A percentile compares a stretch with the other conserved stretches of the same genome.
Conservation (phyloP, 2,113 vertebrate species). For the Xiphophorus maculatus region DNA sequence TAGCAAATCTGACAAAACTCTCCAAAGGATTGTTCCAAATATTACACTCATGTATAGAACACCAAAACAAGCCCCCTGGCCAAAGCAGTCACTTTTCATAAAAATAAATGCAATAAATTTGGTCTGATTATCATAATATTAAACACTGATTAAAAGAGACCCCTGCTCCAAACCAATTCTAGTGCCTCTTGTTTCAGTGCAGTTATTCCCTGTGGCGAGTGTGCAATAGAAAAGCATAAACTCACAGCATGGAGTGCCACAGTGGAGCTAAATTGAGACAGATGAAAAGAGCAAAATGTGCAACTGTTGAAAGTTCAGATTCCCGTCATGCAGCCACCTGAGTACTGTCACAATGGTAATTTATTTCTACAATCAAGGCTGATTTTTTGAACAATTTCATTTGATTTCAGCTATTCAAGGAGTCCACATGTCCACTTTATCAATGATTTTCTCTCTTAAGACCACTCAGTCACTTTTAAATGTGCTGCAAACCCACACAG, state of each 20-base stretch:
- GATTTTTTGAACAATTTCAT: constrained; percentile 12
- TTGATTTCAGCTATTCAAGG: constrained; percentile 19
- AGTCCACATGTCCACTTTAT: constrained; percentile 19
- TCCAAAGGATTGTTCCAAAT: not conserved
- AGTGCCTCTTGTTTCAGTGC: constrained; percentile 17
- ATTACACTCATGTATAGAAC: not conserved
- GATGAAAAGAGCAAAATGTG: constrained; percentile 26
- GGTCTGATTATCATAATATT: constrained; percentile 7
- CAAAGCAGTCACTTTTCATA: constrained; percentile 1
- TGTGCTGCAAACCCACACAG: constrained; percentile 22
- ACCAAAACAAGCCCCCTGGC: not conserved
- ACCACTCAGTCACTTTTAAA: constrained; percentile 25
- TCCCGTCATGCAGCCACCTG: constrained; percentile 9
- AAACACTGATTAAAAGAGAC: not conserved
- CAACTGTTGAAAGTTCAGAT: constrained; percentile 13
- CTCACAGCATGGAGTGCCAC: constrained; percentile 14
- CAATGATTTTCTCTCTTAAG: not conserved
- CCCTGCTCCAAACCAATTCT: not conserved
- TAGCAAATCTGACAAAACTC: not conserved
- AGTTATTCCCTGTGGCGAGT: constrained; percentile 18
- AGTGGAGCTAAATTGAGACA: constrained; percentile 10
- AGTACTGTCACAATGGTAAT: constrained; percentile 1
- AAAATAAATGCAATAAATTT: not conserved
- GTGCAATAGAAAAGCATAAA: not conserved
- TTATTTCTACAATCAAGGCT: constrained; percentile 43